Percentiles rank a stretch among this genome's conserved stretches.
Evolutionary conservation across 2,113 vertebrate species (phyloP).

Genomic region (Cavia aperea): DNA sequence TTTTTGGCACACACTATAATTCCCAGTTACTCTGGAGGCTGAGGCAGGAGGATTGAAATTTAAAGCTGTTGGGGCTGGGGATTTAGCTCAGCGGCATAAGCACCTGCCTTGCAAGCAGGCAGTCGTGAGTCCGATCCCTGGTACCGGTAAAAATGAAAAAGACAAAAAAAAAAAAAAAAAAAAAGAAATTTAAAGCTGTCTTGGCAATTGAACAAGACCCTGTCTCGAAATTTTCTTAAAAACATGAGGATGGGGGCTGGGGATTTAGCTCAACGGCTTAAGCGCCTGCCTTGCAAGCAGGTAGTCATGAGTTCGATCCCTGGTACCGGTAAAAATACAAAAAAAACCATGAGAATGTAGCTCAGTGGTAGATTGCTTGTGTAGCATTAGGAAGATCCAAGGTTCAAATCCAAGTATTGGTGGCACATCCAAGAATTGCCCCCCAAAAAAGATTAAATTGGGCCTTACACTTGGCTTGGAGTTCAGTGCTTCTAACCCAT

Average conservation of each 20-base stretch:
- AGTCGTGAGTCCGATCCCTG: too few species aligned
- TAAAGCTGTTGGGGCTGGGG: neutral
- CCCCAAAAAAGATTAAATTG: neutral
- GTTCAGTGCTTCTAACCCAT: constrained; percentile 32
- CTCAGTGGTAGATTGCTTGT: neutral
- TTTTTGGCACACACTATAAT: neutral
- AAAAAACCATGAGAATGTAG: neutral
- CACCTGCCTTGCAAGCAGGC: too few species aligned
- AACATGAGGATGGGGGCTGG: neutral
- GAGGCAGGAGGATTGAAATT: neutral
- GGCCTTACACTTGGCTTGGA: constrained; percentile 27
- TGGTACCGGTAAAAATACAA: too few species aligned
- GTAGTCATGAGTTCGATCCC: too few species aligned
- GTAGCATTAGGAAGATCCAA: neutral
- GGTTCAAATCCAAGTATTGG: neutral
- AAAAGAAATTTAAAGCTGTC: neutral
- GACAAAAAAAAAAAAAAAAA: too few species aligned
- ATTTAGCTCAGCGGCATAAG: too few species aligned
- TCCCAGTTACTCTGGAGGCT: neutral
- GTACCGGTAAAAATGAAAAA: too few species aligned
- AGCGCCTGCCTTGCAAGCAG: too few species aligned
- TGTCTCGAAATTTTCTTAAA: neutral
- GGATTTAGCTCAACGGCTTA: too few species aligned
- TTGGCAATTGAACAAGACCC: neutral
- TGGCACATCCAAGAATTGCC: too few species aligned